Evolutionary conservation across 2,113 vertebrate species (phyloP), one percentile per base, ranked within the genome.

Genomic region (Stigmatopora argus): DNA sequence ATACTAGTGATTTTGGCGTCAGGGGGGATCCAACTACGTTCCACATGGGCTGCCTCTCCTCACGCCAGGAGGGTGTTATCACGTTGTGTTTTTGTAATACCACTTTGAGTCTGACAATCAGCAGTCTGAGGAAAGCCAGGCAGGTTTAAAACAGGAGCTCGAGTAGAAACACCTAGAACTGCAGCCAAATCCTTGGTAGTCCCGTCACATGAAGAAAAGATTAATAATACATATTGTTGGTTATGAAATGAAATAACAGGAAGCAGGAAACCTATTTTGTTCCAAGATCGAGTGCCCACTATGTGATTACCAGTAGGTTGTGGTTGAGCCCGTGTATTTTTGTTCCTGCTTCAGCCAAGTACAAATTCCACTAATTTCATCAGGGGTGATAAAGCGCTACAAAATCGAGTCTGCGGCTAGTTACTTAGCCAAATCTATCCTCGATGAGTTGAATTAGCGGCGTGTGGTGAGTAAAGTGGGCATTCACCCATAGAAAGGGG

Each of bases 381-480:
- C 87, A 86, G 80, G 65, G 77, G 79, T 83, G 83, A 89, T 90
- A 88, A 89, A 89, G 81, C 81, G 68, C 72, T 70, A 77, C 81
- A 71, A 77, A 90, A 89, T 89, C 81, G 82, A 89, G 85, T 90
- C 76, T 65, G 77, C 47, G 56, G 85, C 78, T 81, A 84, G 85
- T 87, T 88, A 84, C 86, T 89, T 81, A 87, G 69, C 71, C 83
- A 84, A 81, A 85, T 90, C 84, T 81, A 67, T 21, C 70, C 60
- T 76, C 77, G 80, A 86, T 79, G 77, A 84, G 77, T 79, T 79
- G 88, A 84, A 90, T 88, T 89, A 88, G 85, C 83, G 75, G 83
- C 74, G 70, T 81, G 78, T 69, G 80, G 75, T 31, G 78, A 75
- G 80, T 72, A 77, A 76, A 87, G 83, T 77, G 76, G 72, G 71